Conservation (phyloP, 2,888 invertebrate species). For the Drosophila buzzatii region DNA sequence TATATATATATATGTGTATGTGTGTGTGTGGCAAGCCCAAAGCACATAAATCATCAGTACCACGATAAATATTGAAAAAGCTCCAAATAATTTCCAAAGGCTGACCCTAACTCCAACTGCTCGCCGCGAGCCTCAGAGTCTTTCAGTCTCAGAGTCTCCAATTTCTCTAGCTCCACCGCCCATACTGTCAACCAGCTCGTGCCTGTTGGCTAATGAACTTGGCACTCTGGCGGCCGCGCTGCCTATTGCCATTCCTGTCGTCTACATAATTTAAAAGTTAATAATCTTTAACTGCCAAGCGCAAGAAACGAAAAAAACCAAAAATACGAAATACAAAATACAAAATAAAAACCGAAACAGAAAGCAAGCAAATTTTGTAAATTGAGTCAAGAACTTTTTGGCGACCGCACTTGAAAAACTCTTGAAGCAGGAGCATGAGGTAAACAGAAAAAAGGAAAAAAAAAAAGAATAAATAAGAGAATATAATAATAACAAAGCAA, state of each 20-base stretch:
- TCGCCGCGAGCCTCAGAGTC: not conserved
- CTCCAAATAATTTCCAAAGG: constrained; percentile 46
- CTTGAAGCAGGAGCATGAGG: constrained; percentile 12
- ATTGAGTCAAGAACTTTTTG: constrained; percentile 72
- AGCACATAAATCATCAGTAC: constrained; percentile 64
- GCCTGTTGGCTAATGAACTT: constrained; percentile 51
- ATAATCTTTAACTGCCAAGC: constrained; percentile 56
- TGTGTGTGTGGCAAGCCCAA: constrained; percentile 33
- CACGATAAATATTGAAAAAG: constrained; percentile 69
- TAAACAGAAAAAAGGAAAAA: not conserved
- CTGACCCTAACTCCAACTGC: constrained; percentile 25
- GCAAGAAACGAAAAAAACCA: not conserved
- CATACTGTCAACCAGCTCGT: not conserved
- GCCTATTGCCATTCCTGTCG: constrained; percentile 9
- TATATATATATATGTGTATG: not conserved
- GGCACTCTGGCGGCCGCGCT: constrained; percentile 36
- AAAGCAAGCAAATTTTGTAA: constrained; percentile 60
- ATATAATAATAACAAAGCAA: not conserved
- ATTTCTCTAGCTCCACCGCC: constrained; percentile 1
- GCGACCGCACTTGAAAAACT: constrained; percentile 59
- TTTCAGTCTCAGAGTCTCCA: not conserved
- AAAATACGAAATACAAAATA: not conserved
- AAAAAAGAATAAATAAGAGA: not conserved
- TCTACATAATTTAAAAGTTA: constrained; percentile 72
- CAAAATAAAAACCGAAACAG: constrained; percentile 16